Evolutionary conservation across 2,888 invertebrate genomes (phyloP).

Genomic region (Gnatocerus cornutus): DNA sequence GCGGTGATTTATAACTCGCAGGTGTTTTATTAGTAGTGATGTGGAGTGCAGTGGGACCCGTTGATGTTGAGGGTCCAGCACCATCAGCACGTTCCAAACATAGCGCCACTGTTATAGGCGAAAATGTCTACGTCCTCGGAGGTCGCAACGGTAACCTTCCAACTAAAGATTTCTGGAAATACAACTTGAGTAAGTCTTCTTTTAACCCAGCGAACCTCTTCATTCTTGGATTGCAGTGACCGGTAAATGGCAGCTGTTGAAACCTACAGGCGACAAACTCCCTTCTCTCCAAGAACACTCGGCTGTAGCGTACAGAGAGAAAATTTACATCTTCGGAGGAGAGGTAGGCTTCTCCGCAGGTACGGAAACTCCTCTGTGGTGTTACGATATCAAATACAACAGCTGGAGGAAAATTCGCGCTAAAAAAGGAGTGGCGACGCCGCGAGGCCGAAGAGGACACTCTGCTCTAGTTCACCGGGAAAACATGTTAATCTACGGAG

Average conservation of each 20-base stretch:
- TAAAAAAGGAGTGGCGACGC: constrained; percentile 74
- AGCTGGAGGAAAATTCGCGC: constrained; percentile 77
- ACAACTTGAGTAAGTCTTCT: constrained; percentile 77
- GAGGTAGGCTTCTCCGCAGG: constrained; percentile 85
- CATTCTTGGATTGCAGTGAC: constrained; percentile 74
- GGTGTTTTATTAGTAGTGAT: constrained; percentile 62
- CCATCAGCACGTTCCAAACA: constrained; percentile 87
- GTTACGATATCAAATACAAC: constrained; percentile 81
- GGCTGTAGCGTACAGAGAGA: constrained; percentile 83
- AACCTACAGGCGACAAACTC: constrained; percentile 80
- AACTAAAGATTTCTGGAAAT: constrained; percentile 90
- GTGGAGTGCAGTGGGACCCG: constrained; percentile 77
- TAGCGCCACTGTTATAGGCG: constrained; percentile 84
- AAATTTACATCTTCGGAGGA: constrained; percentile 90
- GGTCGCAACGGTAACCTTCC: constrained; percentile 89
- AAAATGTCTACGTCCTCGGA: constrained; percentile 87
- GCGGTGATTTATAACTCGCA: too few relatives aligned
- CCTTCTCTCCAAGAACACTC: constrained; percentile 90
- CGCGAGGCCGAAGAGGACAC: constrained; percentile 88
- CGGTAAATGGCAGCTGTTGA: constrained; percentile 84
- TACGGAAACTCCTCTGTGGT: constrained; percentile 89
- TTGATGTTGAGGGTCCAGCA: constrained; percentile 72
- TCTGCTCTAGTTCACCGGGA: constrained; percentile 85
- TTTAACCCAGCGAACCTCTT: too few relatives aligned
- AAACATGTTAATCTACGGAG: constrained; percentile 89